phyloP scores from a whole-genome alignment of 2,113 vertebrate genomes.

The Callionymus lyra region DNA sequence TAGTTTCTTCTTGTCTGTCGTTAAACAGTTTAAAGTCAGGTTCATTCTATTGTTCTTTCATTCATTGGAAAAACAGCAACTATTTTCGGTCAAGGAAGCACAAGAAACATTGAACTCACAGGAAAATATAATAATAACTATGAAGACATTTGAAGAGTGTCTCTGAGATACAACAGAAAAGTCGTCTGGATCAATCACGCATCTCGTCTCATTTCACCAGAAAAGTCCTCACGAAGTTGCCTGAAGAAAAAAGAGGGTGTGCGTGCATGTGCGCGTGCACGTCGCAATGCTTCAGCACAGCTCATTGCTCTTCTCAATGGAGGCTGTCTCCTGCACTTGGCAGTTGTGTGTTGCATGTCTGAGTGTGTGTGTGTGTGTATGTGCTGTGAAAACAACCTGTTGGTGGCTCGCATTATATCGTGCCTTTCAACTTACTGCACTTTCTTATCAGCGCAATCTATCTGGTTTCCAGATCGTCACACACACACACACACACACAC shows the following conservation, averaged over 20 bases:
- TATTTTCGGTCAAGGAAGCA: no score
- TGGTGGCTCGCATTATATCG: constrained; percentile 47
- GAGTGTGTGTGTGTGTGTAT: constrained; percentile 8
- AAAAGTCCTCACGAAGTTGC: no score
- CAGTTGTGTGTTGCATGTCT: constrained; percentile 10
- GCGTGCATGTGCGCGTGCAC: constrained; percentile 4
- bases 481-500: constrained; percentile 46
- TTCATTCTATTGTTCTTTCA: no score
- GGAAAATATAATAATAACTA: no score
- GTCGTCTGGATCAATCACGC: no score
- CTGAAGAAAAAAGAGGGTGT: not conserved
- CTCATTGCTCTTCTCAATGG: constrained; percentile 64
- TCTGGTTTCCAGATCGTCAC: constrained; percentile 48
- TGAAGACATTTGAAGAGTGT: no score
- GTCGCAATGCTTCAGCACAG: constrained; percentile 54
- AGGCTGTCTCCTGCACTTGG: constrained; percentile 58
- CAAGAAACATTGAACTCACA: no score
- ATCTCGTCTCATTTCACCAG: no score
- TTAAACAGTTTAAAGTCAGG: no score
- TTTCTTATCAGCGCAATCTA: constrained; percentile 57
- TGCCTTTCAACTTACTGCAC: constrained; percentile 43
- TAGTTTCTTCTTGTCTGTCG: no score
- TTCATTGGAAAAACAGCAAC: no score
- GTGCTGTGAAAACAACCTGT: constrained; percentile 49
- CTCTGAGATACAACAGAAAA: no score